Evolutionary conservation across 2,113 vertebrate species (phyloP).

Genomic region (Arizona elegans): DNA sequence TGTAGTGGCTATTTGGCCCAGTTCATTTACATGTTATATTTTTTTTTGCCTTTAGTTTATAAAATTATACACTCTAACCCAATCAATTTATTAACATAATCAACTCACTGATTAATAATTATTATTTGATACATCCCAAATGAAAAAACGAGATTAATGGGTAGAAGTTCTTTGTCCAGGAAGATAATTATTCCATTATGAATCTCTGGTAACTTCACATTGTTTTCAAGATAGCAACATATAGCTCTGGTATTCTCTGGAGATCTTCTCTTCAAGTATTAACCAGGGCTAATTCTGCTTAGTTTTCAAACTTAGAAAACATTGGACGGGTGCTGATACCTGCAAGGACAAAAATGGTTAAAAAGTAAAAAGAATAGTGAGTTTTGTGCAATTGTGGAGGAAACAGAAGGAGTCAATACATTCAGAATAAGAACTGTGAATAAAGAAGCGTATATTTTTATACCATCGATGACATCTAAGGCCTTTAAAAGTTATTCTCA

Average conservation of each 20-base stretch:
- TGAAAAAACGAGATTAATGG: not conserved
- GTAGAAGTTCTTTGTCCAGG: not conserved
- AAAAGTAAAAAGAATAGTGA: not conserved
- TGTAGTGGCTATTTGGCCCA: not conserved
- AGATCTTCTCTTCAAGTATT: not conserved
- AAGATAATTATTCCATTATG: not conserved
- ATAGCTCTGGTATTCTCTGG: not conserved
- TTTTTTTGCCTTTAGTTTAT: not conserved
- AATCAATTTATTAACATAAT: not conserved
- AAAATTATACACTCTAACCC: not conserved
- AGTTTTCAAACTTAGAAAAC: not conserved
- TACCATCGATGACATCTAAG: not conserved
- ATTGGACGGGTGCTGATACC: not conserved
- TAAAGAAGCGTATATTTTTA: not conserved
- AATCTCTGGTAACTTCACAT: not conserved
- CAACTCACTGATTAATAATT: not conserved
- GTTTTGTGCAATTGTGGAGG: not conserved
- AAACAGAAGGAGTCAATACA: not conserved
- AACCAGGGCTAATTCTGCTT: not conserved
- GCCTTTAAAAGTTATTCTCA: not conserved
- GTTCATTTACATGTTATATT: not conserved
- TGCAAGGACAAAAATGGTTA: not conserved
- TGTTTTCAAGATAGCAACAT: not conserved
- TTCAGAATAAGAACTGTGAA: not conserved
- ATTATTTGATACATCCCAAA: not conserved